Evolutionary conservation across 2,113 vertebrate species (phyloP).

Genomic region (Sapajus apella): DNA sequence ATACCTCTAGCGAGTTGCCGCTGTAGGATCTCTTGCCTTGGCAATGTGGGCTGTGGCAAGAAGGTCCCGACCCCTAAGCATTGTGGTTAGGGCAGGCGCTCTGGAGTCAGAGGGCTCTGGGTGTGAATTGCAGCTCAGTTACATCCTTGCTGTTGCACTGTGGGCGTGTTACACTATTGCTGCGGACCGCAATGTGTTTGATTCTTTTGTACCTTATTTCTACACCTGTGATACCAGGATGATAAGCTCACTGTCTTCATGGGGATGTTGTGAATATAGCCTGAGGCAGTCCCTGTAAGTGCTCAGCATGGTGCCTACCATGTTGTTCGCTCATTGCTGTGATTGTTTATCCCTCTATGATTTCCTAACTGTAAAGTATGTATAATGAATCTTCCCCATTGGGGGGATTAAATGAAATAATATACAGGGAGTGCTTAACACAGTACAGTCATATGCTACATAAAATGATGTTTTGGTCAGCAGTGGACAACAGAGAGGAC

Average conservation of each 20-base stretch:
- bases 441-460: not conserved
- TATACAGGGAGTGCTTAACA: not conserved
- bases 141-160: not conserved
- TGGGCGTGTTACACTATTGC: not conserved
- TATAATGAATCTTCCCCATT: not conserved
- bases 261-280: not conserved
- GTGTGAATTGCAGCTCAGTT: not conserved
- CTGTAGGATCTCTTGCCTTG: not conserved
- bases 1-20: not conserved
- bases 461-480: not conserved
- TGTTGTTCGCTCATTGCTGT: not conserved
- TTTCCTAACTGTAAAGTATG: not conserved
- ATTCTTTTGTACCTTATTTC: not conserved
- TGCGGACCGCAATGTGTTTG: not conserved
- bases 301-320: not conserved
- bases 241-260: not conserved
- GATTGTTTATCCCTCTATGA: not conserved
- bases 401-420: not conserved
- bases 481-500: not conserved
- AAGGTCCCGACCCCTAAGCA: not conserved
- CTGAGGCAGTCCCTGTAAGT: rapidly evolving
- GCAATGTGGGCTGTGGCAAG: not conserved
- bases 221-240: not conserved
- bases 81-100: not conserved
- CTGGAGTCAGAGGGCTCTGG: not conserved